phyloP scores from a whole-genome alignment of 2,888 invertebrate species.

The Drosophila limbata region DNA sequence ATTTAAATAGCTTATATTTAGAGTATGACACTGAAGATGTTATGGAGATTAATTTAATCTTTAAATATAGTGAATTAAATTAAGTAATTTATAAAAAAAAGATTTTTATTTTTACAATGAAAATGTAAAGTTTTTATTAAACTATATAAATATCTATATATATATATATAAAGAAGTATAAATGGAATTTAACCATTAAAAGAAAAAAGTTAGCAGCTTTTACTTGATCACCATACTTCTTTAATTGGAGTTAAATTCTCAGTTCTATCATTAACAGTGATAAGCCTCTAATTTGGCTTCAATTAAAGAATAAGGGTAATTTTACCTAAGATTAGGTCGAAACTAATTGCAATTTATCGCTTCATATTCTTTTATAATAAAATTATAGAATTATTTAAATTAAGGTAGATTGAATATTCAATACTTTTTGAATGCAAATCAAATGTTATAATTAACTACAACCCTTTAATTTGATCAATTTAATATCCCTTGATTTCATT shows the following conservation, averaged over 20 bases:
- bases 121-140: constrained; percentile 89
- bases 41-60: constrained; percentile 72
- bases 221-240: constrained; percentile 86
- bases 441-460: constrained; percentile 77
- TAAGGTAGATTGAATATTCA: constrained; percentile 82
- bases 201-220: constrained; percentile 89
- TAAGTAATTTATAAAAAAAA: constrained; percentile 82
- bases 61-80: constrained; percentile 73
- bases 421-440: constrained; percentile 84
- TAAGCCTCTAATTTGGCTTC: constrained; percentile 86
- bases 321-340: constrained; percentile 86
- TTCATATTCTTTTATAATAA: constrained; percentile 82
- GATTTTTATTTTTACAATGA: constrained; percentile 87
- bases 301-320: constrained; percentile 86
- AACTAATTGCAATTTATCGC: constrained; percentile 86
- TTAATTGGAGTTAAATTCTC: constrained; percentile 86
- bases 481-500: constrained; percentile 88
- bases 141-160: constrained; percentile 85
- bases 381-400: not conserved
- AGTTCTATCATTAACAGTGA: constrained; percentile 85
- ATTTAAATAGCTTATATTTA: constrained; percentile 51
- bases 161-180: constrained; percentile 54
- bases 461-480: constrained; percentile 85
- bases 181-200: constrained; percentile 81
- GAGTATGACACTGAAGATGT: constrained; percentile 49